phyloP scores from a whole-genome alignment of 2,113 vertebrate genomes.

The Zapus hudsonius region DNA sequence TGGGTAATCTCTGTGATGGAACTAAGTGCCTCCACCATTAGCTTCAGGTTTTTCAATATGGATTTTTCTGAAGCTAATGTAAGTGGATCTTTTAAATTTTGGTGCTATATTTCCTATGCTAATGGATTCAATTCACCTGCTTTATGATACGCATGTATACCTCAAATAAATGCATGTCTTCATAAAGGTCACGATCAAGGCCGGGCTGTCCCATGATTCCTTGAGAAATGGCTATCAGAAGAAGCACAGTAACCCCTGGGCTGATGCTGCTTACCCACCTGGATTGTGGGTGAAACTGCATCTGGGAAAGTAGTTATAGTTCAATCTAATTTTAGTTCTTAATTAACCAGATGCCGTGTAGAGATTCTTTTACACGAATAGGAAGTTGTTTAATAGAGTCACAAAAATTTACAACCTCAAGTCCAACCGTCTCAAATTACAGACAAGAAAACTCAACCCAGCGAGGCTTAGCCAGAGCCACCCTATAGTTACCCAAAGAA shows the following conservation, averaged over 20 bases:
- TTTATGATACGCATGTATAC: neutral
- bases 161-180: neutral
- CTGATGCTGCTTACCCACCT: neutral
- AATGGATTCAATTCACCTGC: neutral
- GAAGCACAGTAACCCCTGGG: neutral
- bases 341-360: constrained; percentile 22
- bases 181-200: neutral
- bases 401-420: neutral
- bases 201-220: neutral
- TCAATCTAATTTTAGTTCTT: constrained; percentile 33
- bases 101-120: constrained; percentile 2
- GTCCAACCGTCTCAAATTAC: neutral
- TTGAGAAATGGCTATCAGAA: neutral
- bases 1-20: neutral
- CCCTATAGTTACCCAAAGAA: neutral
- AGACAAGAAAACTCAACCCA: neutral
- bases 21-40: neutral
- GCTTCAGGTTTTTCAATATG: neutral
- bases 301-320: constrained; percentile 4
- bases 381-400: constrained; percentile 40
- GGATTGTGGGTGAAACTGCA: neutral
- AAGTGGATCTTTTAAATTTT: neutral
- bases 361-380: neutral
- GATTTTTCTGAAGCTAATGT: neutral
- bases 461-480: neutral